These are phyloP conservation scores for Phalacrocorax carbo DNA, from an alignment of 2,113 vertebrate genomes.

Conservation along the genomic window DNA sequence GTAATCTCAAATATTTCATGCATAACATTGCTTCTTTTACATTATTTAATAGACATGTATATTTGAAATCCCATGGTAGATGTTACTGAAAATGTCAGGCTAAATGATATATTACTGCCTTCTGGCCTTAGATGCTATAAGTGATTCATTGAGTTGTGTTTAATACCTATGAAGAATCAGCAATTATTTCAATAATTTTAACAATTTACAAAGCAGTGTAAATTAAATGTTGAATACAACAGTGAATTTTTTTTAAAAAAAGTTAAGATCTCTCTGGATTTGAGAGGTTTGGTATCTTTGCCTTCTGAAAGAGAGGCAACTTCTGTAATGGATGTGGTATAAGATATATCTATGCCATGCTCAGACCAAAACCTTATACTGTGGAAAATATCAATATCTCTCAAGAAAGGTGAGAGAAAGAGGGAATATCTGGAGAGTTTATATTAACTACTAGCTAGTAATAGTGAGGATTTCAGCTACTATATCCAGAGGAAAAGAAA, in stretches of 20 bases:
- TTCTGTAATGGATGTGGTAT: background rate
- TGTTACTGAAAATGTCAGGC: background rate
- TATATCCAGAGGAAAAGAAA: background rate
- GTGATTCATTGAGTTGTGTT: background rate
- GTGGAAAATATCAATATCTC: background rate
- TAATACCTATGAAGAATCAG: background rate
- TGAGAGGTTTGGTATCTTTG: background rate
- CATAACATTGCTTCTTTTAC: background rate
- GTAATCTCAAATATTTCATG: background rate
- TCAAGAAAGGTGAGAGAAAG: background rate
- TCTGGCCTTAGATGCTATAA: background rate
- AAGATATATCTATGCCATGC: background rate
- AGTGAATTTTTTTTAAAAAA: background rate
- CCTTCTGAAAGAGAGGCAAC: background rate
- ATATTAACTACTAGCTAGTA: background rate
- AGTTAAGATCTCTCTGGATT: background rate
- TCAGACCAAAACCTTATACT: background rate
- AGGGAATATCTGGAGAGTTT: background rate
- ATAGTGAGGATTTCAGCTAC: background rate
- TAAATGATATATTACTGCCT: background rate
- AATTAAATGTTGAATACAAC: background rate
- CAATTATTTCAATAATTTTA: background rate
- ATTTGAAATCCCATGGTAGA: background rate
- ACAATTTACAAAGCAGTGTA: background rate
- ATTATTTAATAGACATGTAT: background rate